phyloP scores from a whole-genome alignment of 1,140 invertebrate genomes.

The Harpegnathos saltator region DNA sequence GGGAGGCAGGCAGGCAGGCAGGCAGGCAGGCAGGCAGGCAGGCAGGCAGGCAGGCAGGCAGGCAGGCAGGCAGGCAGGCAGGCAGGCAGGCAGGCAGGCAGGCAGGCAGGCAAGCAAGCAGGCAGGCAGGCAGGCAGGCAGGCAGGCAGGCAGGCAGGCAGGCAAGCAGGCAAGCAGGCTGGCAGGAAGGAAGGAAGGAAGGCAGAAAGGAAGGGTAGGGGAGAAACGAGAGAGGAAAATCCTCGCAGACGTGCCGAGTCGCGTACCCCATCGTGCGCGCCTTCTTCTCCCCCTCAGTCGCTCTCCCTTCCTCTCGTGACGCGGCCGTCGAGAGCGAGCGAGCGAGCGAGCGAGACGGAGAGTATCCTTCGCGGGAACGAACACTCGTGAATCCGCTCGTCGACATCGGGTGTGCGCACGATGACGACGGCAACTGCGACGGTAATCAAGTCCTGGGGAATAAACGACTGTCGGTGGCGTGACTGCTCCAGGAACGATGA shows the following conservation, averaged over 20 bases:
- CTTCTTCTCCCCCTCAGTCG: conserved; percentile 2
- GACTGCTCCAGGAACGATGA: conserved; percentile 65
- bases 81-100: background rate
- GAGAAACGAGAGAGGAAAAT: background rate
- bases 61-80: background rate
- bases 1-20: conserved; percentile 16
- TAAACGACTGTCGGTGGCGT: conserved; percentile 24
- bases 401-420: background rate
- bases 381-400: conserved; percentile 19
- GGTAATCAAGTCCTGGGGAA: conserved; percentile 13
- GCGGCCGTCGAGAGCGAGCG: background rate
- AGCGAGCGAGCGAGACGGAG: background rate
- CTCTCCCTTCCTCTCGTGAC: background rate
- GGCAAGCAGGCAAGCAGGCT: no score
- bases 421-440: background rate
- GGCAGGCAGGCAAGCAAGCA: conserved; percentile 29
- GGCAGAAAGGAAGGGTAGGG: background rate
- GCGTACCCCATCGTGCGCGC: conserved; percentile 34
- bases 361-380: conserved; percentile 22
- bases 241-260: conserved; percentile 19
- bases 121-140: background rate
- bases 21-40: background rate
- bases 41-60: no score
- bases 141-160: no score
- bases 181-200: no score